Percentiles rank a stretch among this genome's conserved stretches.
Conservation (phyloP, 1,140 invertebrate genomes). For the Drosophila paulistorum region DNA sequence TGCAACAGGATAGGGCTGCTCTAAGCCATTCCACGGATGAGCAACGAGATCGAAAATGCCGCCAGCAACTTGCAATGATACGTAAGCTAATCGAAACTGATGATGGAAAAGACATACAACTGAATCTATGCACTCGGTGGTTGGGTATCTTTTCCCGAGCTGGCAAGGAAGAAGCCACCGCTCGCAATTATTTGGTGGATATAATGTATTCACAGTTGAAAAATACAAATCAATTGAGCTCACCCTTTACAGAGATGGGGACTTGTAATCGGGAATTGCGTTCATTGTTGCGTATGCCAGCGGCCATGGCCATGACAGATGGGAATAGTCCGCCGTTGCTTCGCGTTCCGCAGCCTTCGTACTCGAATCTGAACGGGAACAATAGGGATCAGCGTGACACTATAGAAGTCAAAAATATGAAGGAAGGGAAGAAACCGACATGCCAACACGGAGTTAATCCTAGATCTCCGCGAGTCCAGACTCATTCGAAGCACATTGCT, state of each 20-base stretch:
- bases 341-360: constrained; percentile 21
- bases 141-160: constrained; percentile 19
- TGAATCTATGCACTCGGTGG: constrained; percentile 29
- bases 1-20: too few species aligned
- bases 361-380: background rate
- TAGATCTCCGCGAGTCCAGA: background rate
- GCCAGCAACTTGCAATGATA: constrained; percentile 1
- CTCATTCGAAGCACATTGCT: too few species aligned
- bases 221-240: background rate
- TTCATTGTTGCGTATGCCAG: background rate
- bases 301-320: background rate
- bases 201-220: constrained; percentile 31
- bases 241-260: constrained; percentile 23
- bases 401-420: background rate
- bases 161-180: constrained; percentile 26
- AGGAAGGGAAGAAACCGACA: background rate
- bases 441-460: background rate
- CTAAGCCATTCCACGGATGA: background rate
- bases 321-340: background rate
- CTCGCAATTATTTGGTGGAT: constrained; percentile 19
- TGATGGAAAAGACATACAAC: background rate
- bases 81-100: background rate
- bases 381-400: background rate
- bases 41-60: constrained; percentile 5
- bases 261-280: constrained; percentile 17